Conservation (phyloP, 2,888 invertebrate genomes). For the Xestobium rufovillosum region DNA sequence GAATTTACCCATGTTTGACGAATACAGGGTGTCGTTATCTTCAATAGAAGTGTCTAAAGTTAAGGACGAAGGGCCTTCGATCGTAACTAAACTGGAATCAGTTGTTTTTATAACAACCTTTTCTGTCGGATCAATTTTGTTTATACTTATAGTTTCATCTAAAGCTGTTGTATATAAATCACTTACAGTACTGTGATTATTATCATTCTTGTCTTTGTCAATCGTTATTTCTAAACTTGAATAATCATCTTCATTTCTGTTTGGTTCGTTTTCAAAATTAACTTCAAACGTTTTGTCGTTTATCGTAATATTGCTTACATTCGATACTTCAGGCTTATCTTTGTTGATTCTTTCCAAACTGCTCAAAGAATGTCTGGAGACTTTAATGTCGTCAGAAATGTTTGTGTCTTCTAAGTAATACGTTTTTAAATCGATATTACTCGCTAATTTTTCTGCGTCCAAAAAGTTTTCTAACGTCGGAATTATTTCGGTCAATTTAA, state of each 20-base stretch:
- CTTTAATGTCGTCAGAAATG: conserved; percentile 57
- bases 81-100: conserved; percentile 35
- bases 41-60: conserved; percentile 30
- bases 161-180: conserved; percentile 45
- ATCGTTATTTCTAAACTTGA: conserved; percentile 3
- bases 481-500: not conserved
- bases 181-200: conserved; percentile 11
- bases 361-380: conserved; percentile 54
- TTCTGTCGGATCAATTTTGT: conserved; percentile 42
- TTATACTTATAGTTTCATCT: conserved; percentile 45
- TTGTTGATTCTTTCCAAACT: conserved; percentile 57
- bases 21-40: conserved; percentile 12
- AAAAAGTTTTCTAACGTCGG: conserved; percentile 30
- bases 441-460: conserved; percentile 32
- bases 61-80: conserved; percentile 31
- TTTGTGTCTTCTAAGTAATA: conserved; percentile 47
- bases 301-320: conserved; percentile 25
- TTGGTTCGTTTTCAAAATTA: no score
- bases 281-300: no score
- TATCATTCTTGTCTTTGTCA: not conserved
- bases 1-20: conserved; percentile 9
- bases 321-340: conserved; percentile 37
- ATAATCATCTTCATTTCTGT: conserved; percentile 1
- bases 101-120: conserved; percentile 44
- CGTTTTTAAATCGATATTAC: conserved; percentile 23